phyloP scores from a whole-genome alignment of 2,113 vertebrate species.

The Vulpes lagopus region DNA sequence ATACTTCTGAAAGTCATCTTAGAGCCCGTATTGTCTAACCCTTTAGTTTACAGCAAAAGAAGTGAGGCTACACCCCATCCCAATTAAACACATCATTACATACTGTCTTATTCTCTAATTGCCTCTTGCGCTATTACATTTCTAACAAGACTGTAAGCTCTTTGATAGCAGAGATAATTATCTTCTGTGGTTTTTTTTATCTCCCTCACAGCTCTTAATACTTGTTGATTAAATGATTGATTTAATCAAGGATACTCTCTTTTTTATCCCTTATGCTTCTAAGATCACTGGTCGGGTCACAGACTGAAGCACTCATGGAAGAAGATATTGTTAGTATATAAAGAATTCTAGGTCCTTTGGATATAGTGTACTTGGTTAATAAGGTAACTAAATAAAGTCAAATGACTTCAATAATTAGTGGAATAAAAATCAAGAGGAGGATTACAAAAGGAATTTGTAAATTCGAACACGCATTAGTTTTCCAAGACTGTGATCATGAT shows the following conservation, averaged over 20 bases:
- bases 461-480: constrained; percentile 38
- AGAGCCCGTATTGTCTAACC: neutral
- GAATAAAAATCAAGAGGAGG: constrained; percentile 55
- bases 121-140: constrained; percentile 46
- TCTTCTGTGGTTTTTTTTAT: constrained; percentile 60
- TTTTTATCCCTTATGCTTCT: constrained; percentile 61
- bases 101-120: constrained; percentile 56
- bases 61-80: neutral
- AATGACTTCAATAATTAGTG: constrained; percentile 57
- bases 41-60: constrained; percentile 3
- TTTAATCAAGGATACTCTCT: constrained; percentile 64
- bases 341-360: neutral
- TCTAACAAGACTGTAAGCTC: constrained; percentile 68
- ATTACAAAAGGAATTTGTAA: constrained; percentile 52
- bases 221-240: constrained; percentile 80
- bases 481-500: constrained; percentile 3
- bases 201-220: constrained; percentile 62
- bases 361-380: constrained; percentile 29
- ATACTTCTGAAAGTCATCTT: neutral
- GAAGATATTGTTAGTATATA: constrained; percentile 34
- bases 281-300: constrained; percentile 60
- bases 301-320: constrained; percentile 1
- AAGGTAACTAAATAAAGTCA: constrained; percentile 59
- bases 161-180: constrained; percentile 71
- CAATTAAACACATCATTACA: constrained; percentile 54